These are phyloP conservation scores for Gnathonemus longibarbis DNA, from an alignment of 2,113 vertebrate genomes.

Conservation along the genomic window DNA sequence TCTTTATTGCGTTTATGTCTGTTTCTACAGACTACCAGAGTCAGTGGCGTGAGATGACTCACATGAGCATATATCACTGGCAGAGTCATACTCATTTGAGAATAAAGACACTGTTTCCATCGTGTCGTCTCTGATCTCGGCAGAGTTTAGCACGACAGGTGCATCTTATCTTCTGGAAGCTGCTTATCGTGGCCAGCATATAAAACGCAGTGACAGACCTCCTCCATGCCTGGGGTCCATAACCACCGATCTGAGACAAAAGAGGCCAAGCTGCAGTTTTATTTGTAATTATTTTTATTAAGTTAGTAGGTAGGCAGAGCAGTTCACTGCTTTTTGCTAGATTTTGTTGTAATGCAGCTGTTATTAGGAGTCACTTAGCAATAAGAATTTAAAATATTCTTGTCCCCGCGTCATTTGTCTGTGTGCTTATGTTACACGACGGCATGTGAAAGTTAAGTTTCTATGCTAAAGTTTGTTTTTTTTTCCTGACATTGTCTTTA, in stretches of 20 bases:
- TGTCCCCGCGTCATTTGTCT: not conserved
- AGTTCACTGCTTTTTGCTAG: not conserved
- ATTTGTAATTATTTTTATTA: not conserved
- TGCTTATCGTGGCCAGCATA: not conserved
- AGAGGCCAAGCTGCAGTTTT: not conserved
- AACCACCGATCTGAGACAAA: not conserved
- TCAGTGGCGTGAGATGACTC: not conserved
- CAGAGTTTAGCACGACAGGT: not conserved
- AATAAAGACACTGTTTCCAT: not conserved
- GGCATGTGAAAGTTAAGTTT: conserved; percentile 30
- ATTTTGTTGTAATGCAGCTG: not conserved
- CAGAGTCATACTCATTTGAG: not conserved
- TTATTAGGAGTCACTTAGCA: not conserved
- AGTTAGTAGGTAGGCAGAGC: not conserved
- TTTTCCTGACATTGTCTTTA: conserved; percentile 44
- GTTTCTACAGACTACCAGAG: not conserved
- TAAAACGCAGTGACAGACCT: not conserved
- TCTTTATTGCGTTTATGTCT: not conserved
- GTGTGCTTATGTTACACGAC: conserved; percentile 24
- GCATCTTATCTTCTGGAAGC: not conserved
- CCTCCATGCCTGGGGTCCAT: not conserved
- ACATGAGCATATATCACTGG: not conserved
- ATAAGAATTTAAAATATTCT: not conserved
- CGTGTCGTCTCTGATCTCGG: not conserved
- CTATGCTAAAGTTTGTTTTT: conserved; percentile 32